Evolutionary conservation across 2,113 vertebrate species (phyloP).

Genomic region (Hyla sarda): DNA sequence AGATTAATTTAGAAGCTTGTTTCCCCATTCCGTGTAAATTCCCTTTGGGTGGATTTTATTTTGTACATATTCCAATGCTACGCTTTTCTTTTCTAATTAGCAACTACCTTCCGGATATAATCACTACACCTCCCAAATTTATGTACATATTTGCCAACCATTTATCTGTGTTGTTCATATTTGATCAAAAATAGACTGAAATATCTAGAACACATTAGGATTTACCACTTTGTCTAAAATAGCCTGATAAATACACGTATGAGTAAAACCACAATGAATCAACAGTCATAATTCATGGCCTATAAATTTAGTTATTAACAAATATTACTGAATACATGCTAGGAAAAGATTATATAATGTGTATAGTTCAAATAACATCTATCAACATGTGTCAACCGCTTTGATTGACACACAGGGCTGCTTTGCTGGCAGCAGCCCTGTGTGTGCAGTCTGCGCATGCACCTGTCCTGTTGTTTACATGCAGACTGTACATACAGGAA

Average conservation of each 20-base stretch:
- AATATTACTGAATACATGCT: too few relatives aligned
- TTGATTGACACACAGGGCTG: too few relatives aligned
- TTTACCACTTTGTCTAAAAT: neutral
- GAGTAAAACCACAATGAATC: neutral
- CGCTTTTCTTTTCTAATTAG: slow-evolving; percentile 35
- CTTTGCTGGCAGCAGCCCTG: too few relatives aligned
- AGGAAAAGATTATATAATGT: too few relatives aligned
- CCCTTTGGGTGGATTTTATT: slow-evolving; percentile 46
- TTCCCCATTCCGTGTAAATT: slow-evolving; percentile 7
- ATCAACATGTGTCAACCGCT: too few relatives aligned
- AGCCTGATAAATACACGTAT: slow-evolving; percentile 1
- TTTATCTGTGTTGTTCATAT: slow-evolving; percentile 54
- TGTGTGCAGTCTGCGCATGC: too few relatives aligned
- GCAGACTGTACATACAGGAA: too few relatives aligned
- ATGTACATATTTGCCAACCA: slow-evolving; percentile 39
- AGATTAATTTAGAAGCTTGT: slow-evolving; percentile 30
- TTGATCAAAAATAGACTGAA: slow-evolving; percentile 62
- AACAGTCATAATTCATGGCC: neutral
- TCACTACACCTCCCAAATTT: slow-evolving; percentile 9
- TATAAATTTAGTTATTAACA: neutral
- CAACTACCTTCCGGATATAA: slow-evolving; percentile 7
- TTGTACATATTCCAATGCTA: slow-evolving; percentile 12
- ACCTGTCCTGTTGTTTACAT: too few relatives aligned
- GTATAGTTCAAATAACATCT: too few relatives aligned
- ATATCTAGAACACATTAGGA: slow-evolving; percentile 63